Percentiles rank a stretch among this genome's conserved stretches.
Evolutionary conservation across 2,888 invertebrate species (phyloP).

Genomic region (Pedicia rivosa): DNA sequence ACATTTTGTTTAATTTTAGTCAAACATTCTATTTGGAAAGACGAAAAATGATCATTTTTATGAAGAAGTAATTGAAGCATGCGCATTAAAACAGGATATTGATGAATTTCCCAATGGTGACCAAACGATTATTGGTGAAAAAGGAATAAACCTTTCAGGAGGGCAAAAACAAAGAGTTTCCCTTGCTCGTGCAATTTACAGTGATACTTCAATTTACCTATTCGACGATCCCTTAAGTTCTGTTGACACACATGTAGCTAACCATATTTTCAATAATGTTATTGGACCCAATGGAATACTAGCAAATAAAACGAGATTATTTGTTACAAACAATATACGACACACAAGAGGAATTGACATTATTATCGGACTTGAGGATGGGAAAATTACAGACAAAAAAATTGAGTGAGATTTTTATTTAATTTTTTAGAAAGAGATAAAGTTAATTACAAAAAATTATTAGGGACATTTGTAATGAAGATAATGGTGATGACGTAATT

Average conservation of each 20-base stretch:
- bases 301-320: slow-evolving; percentile 33
- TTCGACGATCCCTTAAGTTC: slow-evolving; percentile 43
- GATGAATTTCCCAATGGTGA: slow-evolving; percentile 35
- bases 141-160: slow-evolving; percentile 33
- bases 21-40: slow-evolving; percentile 34
- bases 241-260: slow-evolving; percentile 47
- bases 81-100: slow-evolving; percentile 34
- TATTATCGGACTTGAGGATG: slow-evolving; percentile 37
- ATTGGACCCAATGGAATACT: slow-evolving; percentile 34
- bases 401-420: too few species aligned
- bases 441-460: slow-evolving; percentile 37
- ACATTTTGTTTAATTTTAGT: too few species aligned
- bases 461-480: slow-evolving; percentile 16
- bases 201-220: slow-evolving; percentile 32
- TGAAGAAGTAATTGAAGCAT: slow-evolving; percentile 23
- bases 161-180: slow-evolving; percentile 33
- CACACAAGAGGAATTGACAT: slow-evolving; percentile 36
- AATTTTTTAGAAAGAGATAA: too few species aligned
- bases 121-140: slow-evolving; percentile 39
- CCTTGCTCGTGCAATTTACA: slow-evolving; percentile 33
- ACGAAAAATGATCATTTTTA: slow-evolving; percentile 21
- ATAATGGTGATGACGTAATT: too few species aligned
- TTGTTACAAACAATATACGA: slow-evolving; percentile 43
- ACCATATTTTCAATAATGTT: slow-evolving; percentile 42
- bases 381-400: too few species aligned